phyloP scores from a whole-genome alignment of 2,797 vertebrate genomes.

The Orestias chungarensis region DNA sequence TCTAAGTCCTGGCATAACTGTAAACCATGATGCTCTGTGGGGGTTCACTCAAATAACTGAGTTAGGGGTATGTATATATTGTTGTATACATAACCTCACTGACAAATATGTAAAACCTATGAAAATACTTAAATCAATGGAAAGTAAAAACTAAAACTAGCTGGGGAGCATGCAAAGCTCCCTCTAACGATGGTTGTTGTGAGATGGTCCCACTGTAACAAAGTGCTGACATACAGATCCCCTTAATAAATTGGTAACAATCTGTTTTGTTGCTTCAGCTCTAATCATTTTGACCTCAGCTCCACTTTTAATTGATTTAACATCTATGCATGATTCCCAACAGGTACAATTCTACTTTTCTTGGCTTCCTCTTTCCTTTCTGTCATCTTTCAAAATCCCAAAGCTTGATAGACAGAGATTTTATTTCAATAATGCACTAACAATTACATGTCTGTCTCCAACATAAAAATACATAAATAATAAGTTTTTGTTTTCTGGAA shows the following conservation, averaged over 20 bases:
- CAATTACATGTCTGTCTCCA: conserved; percentile 19
- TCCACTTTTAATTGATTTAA: conserved; percentile 19
- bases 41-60: conserved; percentile 62
- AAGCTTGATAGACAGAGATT: conserved; percentile 18
- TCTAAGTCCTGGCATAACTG: conserved; percentile 49
- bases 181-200: conserved; percentile 21
- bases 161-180: conserved; percentile 23
- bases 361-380: conserved; percentile 41
- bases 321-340: conserved; percentile 56
- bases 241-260: conserved; percentile 40
- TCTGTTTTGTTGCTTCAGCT: conserved; percentile 37
- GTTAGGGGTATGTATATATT: conserved; percentile 48
- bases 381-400: conserved; percentile 25
- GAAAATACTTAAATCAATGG: conserved; percentile 49
- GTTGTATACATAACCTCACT: conserved; percentile 59
- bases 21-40: conserved; percentile 56
- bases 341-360: conserved; percentile 59
- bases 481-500: conserved; percentile 23
- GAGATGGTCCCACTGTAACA: conserved; percentile 21
- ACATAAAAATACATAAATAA: conserved; percentile 2
- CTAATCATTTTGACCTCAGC: conserved; percentile 29
- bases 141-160: conserved; percentile 49
- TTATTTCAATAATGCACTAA: conserved; percentile 18
- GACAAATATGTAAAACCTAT: conserved; percentile 62
- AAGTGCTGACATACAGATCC: conserved; percentile 48